phyloP scores from a whole-genome alignment of 1,140 invertebrate genomes.

The Caenorhabditis latens region DNA sequence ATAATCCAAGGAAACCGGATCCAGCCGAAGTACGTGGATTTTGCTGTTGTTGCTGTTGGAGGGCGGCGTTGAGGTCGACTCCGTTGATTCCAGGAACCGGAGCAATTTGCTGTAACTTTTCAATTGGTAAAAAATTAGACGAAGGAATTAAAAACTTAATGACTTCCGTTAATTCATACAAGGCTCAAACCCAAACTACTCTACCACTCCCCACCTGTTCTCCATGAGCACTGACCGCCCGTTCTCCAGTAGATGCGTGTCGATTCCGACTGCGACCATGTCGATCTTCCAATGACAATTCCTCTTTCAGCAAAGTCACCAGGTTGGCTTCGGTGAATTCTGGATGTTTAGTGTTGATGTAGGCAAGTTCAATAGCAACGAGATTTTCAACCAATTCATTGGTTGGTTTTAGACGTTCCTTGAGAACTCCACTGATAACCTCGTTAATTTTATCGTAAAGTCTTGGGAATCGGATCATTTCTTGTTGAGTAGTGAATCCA shows the following conservation, averaged over 20 bases:
- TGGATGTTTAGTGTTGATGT: conserved; percentile 99
- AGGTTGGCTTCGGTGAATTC: conserved; percentile 96
- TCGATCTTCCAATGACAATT: conserved; percentile 59
- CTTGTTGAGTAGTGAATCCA: conserved; percentile 92
- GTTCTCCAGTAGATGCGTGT: conserved; percentile 35
- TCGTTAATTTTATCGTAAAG: conserved; percentile 97
- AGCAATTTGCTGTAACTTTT: conserved; percentile 3
- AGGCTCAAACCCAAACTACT: background rate
- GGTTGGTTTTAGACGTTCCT: conserved; percentile 90
- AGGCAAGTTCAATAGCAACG: conserved; percentile 95
- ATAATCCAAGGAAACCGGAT: conserved; percentile 10
- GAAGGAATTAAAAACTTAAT: background rate
- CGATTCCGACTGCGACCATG: conserved; percentile 42
- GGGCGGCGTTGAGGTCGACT: background rate
- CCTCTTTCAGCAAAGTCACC: conserved; percentile 79
- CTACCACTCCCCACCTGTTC: conserved; percentile 34
- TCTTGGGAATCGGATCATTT: conserved; percentile 97
- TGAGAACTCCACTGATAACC: conserved; percentile 92
- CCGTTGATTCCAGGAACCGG: conserved; percentile 14
- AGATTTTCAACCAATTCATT: conserved; percentile 86
- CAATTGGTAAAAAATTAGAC: background rate
- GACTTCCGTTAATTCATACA: background rate
- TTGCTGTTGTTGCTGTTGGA: conserved; percentile 40
- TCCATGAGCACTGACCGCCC: conserved; percentile 64
- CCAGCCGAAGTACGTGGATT: conserved; percentile 11